Conservation (phyloP, 2,113 vertebrate species). For the Triplophysa siluroides region DNA sequence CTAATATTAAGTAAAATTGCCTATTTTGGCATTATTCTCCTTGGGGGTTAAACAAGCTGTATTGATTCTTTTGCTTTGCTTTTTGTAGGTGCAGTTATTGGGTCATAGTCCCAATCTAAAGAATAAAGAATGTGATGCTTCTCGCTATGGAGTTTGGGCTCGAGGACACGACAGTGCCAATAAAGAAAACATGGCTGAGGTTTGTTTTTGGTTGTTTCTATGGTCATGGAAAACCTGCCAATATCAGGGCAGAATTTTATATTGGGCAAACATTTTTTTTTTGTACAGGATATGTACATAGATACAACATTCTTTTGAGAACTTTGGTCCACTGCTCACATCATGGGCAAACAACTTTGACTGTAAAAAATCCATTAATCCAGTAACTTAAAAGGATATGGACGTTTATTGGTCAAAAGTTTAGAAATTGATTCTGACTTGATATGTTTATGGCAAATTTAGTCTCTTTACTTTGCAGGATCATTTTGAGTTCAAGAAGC, state of each 20-base stretch:
- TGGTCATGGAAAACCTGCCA: too few relatives aligned
- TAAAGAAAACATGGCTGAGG: constrained; percentile 88
- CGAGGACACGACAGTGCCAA: constrained; percentile 61
- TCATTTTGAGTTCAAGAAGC: constrained; percentile 94
- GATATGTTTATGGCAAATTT: neutral
- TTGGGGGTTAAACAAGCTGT: neutral
- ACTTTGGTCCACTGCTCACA: too few relatives aligned
- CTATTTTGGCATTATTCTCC: neutral
- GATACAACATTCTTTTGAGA: too few relatives aligned
- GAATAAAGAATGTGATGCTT: constrained; percentile 72
- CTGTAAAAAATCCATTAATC: too few relatives aligned
- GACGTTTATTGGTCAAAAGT: neutral
- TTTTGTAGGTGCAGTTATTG: constrained; percentile 78
- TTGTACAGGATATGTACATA: too few relatives aligned
- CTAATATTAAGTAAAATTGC: neutral
- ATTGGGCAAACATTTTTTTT: too few relatives aligned
- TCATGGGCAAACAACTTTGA: too few relatives aligned
- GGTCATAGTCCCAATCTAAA: constrained; percentile 85
- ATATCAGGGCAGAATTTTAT: too few relatives aligned
- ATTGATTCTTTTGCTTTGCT: neutral
- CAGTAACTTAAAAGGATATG: too few relatives aligned
- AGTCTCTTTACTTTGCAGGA: constrained; percentile 71
- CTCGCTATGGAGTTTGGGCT: constrained; percentile 76
- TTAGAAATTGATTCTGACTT: too few relatives aligned
- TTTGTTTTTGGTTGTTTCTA: constrained; percentile 9